These are phyloP conservation scores for Leptinotarsa rubiginosa DNA, from an alignment of 2,888 invertebrate species.

Conservation along the genomic window DNA sequence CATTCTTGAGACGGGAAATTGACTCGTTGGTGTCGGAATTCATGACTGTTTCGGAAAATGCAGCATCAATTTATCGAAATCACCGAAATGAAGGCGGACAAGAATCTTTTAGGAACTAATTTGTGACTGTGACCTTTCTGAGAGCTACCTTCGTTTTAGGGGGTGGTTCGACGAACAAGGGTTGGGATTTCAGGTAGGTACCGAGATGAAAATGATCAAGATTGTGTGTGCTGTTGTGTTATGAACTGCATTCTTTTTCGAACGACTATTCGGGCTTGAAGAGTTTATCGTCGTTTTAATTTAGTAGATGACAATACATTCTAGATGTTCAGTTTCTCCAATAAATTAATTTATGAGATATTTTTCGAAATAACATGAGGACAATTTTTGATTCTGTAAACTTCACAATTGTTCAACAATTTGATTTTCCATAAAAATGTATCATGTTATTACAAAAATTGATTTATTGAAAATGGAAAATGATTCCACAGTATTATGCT, in stretches of 20 bases:
- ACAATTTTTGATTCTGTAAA: too few relatives aligned
- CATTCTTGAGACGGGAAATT: constrained; percentile 21
- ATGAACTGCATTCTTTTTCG: not conserved
- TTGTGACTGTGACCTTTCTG: not conserved
- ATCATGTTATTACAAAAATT: too few relatives aligned
- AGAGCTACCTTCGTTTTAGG: not conserved
- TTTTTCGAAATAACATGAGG: too few relatives aligned
- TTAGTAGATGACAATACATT: too few relatives aligned
- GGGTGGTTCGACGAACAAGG: constrained; percentile 9
- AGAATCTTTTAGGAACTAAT: constrained; percentile 1
- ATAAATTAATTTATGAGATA: too few relatives aligned
- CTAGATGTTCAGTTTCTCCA: too few relatives aligned
- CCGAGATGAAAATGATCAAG: not conserved
- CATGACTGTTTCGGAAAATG: not conserved
- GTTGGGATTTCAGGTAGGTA: constrained; percentile 7
- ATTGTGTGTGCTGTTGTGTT: not conserved
- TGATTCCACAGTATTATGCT: too few relatives aligned
- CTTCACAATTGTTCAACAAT: too few relatives aligned
- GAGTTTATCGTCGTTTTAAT: too few relatives aligned
- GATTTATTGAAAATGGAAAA: too few relatives aligned
- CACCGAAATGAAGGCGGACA: not conserved
- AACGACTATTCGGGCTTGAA: not conserved
- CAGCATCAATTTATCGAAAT: not conserved
- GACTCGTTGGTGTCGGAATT: constrained; percentile 6
- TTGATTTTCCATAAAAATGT: too few relatives aligned